phyloP scores from a whole-genome alignment of 2,797 vertebrate species.

The Hypotaenidia philippensis region DNA sequence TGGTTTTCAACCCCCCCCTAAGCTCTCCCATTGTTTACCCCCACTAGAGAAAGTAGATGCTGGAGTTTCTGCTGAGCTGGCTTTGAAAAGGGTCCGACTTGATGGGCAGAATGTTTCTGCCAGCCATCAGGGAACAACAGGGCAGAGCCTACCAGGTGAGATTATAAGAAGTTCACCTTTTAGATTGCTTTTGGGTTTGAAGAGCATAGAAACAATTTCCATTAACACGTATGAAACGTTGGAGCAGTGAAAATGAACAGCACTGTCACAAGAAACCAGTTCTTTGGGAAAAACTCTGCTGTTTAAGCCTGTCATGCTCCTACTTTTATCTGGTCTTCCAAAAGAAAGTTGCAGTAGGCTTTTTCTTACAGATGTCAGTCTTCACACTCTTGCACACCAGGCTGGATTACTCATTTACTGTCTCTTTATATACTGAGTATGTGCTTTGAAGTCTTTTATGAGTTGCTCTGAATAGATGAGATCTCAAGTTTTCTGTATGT shows the following conservation, averaged over 20 bases:
- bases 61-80: not conserved
- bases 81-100: not conserved
- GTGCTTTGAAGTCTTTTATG: not conserved
- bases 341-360: not conserved
- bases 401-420: not conserved
- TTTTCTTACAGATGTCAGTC: not conserved
- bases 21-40: not conserved
- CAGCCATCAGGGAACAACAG: not conserved
- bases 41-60: not conserved
- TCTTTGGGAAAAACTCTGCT: not conserved
- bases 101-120: constrained; percentile 37
- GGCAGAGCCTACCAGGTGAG: constrained; percentile 63
- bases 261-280: not conserved
- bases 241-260: not conserved
- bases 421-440: not conserved
- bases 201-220: not conserved
- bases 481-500: not conserved
- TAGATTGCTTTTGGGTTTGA: not conserved
- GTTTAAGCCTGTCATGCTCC: not conserved
- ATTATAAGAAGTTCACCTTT: not conserved
- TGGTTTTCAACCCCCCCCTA: not conserved
- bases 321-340: not conserved
- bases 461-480: not conserved
- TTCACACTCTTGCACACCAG: not conserved
- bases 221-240: no score